Evolutionary conservation across 2,888 invertebrate genomes (phyloP), one percentile per base, ranked within the genome.

Genomic region (Heliconius hortense): DNA sequence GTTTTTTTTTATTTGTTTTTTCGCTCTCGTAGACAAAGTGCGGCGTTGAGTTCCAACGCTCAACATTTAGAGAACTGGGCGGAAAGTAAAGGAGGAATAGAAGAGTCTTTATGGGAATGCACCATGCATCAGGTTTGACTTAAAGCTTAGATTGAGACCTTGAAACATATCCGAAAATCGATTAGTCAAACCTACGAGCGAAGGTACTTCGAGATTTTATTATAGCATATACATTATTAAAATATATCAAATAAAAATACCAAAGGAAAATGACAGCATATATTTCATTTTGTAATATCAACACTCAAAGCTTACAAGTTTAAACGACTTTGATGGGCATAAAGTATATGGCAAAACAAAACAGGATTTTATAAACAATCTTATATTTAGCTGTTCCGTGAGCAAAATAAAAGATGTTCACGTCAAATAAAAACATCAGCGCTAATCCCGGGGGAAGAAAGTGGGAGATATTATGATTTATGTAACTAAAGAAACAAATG

Each of bases 341-440:
- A 73, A 78, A 76, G 72, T n/a, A 69, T 56, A 15, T n/a, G n/a
- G 53, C 56, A 67, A 76, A 76, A 76, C 26, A 76, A 74, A 59
- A 39, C 73, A 28, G 28, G 77, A 75, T 78, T 79, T 79, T 79
- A 80, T 80, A 81, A 81, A 82, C 80, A 81, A 77, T 78, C 74
- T 80, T 80, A 80, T 81, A 80, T 82, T 81, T 81, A 80, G 78
- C 78, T 68, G 76, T 72, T 75, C 76, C 76, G 74, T 77, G 76
- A 76, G 78, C 79, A 76, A 80, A 80, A 79, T 81, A 82, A 81
- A 84, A 84, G 84, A 85, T 83, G 83, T 82, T 81, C 78, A 83
- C 84, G 87, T 88, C 90, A 88, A 88, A 89, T 89, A 88, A 88
- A 56, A 89, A 87, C 85, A 86, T 87, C 85, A 84, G 79, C 81